A percentile compares a stretch with the other conserved stretches of the same genome.
These are phyloP conservation scores for Schizopygopsis malacanthus DNA, from an alignment of 2,797 vertebrate genomes.

Conservation along the genomic window DNA sequence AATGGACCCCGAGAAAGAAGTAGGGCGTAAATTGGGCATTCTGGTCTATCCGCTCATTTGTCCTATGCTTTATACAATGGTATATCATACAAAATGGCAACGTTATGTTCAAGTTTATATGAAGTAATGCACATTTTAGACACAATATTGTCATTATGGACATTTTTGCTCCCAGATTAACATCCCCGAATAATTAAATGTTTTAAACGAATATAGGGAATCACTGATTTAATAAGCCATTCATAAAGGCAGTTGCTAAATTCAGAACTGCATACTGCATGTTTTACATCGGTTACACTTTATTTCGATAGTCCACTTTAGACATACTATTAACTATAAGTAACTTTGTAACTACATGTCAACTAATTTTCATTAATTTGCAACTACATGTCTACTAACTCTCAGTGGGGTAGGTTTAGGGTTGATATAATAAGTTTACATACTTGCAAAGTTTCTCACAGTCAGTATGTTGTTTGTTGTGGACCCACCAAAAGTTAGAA, in stretches of 20 bases:
- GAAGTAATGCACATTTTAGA: not conserved
- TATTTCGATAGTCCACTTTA: no score
- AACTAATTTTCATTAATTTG: no score
- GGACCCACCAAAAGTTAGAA: no score
- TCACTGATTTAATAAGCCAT: not conserved
- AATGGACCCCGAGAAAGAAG: slow-evolving; percentile 33
- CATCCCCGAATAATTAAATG: not conserved
- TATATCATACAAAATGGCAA: not conserved
- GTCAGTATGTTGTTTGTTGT: no score
- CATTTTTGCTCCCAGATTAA: not conserved
- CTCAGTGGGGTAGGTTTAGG: no score
- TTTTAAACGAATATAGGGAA: not conserved
- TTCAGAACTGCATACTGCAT: not conserved
- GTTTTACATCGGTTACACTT: no score
- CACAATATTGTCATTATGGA: not conserved
- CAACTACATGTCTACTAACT: no score
- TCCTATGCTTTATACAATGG: not conserved
- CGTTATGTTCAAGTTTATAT: not conserved
- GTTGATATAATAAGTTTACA: no score
- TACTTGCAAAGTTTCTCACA: not conserved
- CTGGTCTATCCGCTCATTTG: not conserved
- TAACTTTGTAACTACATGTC: no score
- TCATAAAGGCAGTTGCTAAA: not conserved
- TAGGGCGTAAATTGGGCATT: not conserved
- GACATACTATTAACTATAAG: no score